Base-by-base conservation (phyloP, 2,797 vertebrate genomes). In the Pipistrellus pygmaeus region DNA sequence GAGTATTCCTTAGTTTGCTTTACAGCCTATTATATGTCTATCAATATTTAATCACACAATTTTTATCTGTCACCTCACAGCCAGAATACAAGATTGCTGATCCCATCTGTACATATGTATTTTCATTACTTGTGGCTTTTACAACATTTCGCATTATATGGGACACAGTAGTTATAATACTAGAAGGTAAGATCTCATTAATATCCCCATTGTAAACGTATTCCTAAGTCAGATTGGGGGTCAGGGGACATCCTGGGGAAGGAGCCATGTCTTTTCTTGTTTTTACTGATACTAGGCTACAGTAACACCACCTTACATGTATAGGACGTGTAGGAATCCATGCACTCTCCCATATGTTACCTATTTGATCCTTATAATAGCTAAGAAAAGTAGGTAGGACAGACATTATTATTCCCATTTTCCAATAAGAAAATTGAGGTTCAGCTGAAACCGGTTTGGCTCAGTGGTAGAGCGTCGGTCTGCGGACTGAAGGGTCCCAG, bases 21-120 rank as follows among this genome's bases (percentile, higher is more conserved):
- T 88, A 35, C 4, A 35, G 57, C 80, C 44, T 92, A 35, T 44
- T 68, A 78, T 68, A 71, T 73, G 25, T 92, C 77, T 35, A 4
- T 83, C 82, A 35, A 2, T 86, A 85, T 44, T 88, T 86, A 51
- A 55, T 97, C 75, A 97, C 53, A 73, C 21, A 69, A 12, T 75
- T 77, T 75, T 72, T 15, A 53, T 84, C 73, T 98, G 3, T 98
- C 93, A 69, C 68, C 96, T 98, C 98, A 94, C 98, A 99, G 99
- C 99, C 99, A 30, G 99, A 99, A 94, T 99, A 99, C 96, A 99
- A 99, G 98, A 97, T 99, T 96, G 99, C 99, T 11, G 99, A 99
- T 95, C 99, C 99, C 62, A 99, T 99, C 97, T 99, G 99, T 96
- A 99, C 99, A 25, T 99, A 99, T 0, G 96, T 99, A 93, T 99